These are phyloP conservation scores for Kryphioiulus occultus DNA, from an alignment of 2,888 invertebrate genomes.

Conservation along the genomic window DNA sequence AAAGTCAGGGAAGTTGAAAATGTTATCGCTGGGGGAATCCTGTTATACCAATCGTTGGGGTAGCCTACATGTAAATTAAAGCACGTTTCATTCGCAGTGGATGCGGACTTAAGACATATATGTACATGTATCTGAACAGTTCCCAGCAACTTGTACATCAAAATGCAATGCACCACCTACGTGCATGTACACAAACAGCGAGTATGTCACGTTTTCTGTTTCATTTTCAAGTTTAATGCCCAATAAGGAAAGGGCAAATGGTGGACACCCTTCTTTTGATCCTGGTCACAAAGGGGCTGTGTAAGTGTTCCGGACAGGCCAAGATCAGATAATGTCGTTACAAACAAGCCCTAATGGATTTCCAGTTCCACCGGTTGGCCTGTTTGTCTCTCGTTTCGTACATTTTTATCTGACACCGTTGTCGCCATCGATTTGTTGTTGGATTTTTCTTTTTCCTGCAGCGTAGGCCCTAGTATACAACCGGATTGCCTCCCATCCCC, in stretches of 20 bases:
- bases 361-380: background rate
- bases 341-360: background rate
- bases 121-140: too few relatives aligned
- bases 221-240: background rate
- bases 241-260: background rate
- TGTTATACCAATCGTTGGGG: too few relatives aligned
- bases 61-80: too few relatives aligned
- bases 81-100: too few relatives aligned
- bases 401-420: constrained; percentile 5
- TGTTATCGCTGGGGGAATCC: too few relatives aligned
- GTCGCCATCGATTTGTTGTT: background rate
- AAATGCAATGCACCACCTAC: too few relatives aligned
- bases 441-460: background rate
- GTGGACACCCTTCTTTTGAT: background rate
- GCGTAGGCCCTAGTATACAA: too few relatives aligned
- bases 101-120: too few relatives aligned
- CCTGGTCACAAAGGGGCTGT: background rate
- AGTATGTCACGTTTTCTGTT: too few relatives aligned
- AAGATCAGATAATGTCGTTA: constrained; percentile 5
- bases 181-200: too few relatives aligned
- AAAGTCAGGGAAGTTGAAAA: too few relatives aligned
- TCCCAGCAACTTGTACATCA: too few relatives aligned
- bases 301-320: background rate
- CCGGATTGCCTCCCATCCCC: background rate
- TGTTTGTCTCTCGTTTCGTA: background rate